Conservation (phyloP, 2,113 vertebrate species). For the Callionymus lyra region DNA sequence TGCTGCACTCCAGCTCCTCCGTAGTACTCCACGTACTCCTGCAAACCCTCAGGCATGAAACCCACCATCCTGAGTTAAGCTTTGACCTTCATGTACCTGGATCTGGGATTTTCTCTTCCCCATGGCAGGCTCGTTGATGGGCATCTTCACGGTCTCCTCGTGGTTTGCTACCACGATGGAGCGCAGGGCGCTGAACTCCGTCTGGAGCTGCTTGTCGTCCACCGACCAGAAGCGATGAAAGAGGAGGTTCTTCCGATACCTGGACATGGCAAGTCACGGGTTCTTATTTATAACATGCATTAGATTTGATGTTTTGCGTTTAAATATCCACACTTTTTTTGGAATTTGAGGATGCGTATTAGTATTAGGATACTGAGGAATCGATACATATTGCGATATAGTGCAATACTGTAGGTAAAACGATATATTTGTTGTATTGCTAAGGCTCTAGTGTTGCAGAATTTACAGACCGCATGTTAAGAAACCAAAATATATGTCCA, state of each 20-base stretch:
- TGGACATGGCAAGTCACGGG: slow-evolving; percentile 25
- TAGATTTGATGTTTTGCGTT: no score
- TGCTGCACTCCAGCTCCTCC: slow-evolving; percentile 91
- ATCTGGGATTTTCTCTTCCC: slow-evolving; percentile 92
- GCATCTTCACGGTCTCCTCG: slow-evolving; percentile 94
- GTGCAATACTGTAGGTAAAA: no score
- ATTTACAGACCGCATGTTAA: no score
- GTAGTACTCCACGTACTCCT: slow-evolving; percentile 93
- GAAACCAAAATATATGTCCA: no score
- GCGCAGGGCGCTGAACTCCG: slow-evolving; percentile 84
- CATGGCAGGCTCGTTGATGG: slow-evolving; percentile 84
- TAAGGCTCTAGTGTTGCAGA: no score
- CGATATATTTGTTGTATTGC: no score
- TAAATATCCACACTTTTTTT: no score
- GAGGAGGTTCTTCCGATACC: slow-evolving; percentile 87
- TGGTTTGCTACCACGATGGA: slow-evolving; percentile 92
- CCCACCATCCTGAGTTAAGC: not conserved
- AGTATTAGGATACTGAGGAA: no score
- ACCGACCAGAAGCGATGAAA: slow-evolving; percentile 98
- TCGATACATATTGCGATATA: no score
- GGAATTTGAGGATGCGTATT: no score
- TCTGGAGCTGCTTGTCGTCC: slow-evolving; percentile 92
- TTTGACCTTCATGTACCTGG: slow-evolving; percentile 63
- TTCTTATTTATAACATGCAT: no score
- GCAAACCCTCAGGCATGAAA: not conserved